A percentile compares a stretch with the other conserved stretches of the same genome.
Conservation (phyloP, 2,888 invertebrate genomes). For the Acanthosepion pharaonis region DNA sequence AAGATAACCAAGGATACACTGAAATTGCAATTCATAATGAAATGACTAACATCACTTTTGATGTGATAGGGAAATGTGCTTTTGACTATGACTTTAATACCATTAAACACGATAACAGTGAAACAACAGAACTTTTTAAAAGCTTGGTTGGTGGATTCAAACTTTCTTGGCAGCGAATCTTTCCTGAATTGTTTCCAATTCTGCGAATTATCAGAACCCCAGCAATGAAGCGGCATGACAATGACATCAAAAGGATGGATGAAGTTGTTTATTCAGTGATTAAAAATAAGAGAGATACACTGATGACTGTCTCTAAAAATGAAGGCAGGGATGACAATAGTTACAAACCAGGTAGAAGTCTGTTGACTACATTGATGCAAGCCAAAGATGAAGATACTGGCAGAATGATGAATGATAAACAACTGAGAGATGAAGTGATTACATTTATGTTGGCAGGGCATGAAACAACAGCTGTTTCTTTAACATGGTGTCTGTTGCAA, state of each 20-base stretch:
- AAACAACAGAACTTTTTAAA: constrained; percentile 47
- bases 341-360: background rate
- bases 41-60: constrained; percentile 54
- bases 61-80: constrained; percentile 63
- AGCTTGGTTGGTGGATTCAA: constrained; percentile 54
- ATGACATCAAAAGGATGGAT: constrained; percentile 54
- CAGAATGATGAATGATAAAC: constrained; percentile 56
- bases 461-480: constrained; percentile 66
- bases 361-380: constrained; percentile 60
- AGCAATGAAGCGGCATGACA: constrained; percentile 55
- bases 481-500: constrained; percentile 65
- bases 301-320: background rate
- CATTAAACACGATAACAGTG: constrained; percentile 52
- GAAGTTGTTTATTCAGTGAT: constrained; percentile 56
- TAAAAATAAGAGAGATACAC: constrained; percentile 50
- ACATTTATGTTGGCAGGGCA: constrained; percentile 69
- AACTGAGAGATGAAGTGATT: constrained; percentile 63
- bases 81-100: constrained; percentile 60
- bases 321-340: background rate
- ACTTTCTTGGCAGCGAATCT: constrained; percentile 51
- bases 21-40: background rate
- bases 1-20: background rate
- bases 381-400: constrained; percentile 63
- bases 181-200: constrained; percentile 51
- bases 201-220: constrained; percentile 57